Base-by-base conservation (phyloP, 2,113 vertebrate species). In the Nicator chloris region DNA sequence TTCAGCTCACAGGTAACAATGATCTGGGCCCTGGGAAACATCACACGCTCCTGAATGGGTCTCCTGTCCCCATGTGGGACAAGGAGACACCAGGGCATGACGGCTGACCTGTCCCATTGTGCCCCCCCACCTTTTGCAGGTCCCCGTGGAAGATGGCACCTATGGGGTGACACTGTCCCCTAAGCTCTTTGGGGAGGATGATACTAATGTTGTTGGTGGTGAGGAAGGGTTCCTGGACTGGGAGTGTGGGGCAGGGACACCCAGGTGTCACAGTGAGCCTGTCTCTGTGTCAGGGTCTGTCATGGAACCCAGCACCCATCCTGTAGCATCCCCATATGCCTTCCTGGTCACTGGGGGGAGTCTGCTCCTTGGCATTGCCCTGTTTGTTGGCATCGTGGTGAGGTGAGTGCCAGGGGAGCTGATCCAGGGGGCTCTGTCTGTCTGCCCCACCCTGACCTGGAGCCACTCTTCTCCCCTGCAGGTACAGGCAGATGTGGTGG, bases 271-370 rank as follows among this genome's bases (percentile, higher is more conserved):
- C 23, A 9, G 5, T 4, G 13, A 78, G 16, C 65, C 65, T 19
- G 18, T 35, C 6, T 75, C 17, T 7, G 5, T 53, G 5, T 40
- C 85, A 97, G 97, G 22, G 30, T 76, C 71, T 23, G 50, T 53
- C 2, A 15, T 35, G 24, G 78, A 44, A 20, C 35, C 50, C 59
- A 60, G 79, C 5, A 4, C 33, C 11, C 44, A 9, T 89, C 40
- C 66, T 11, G 9, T 26, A 0, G 14, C 59, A 1, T 75, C 90
- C 0, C 88, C 96, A 8, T 82, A 96, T 2, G 23, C 92, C 0
- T 95, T 97, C 49, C 86, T 98, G 78, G 92, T 97, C 53, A 95
- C 86, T 0, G 97, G 98, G 21, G 90, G 96, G 0, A 98, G 96
- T 69, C 90, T 98, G 47, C 80, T 92, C 4, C 64, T 98, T 4